Evolutionary conservation across 2,797 vertebrate genomes (phyloP), one percentile per base, ranked within the genome.

Genomic region (Sitta carolinensis): DNA sequence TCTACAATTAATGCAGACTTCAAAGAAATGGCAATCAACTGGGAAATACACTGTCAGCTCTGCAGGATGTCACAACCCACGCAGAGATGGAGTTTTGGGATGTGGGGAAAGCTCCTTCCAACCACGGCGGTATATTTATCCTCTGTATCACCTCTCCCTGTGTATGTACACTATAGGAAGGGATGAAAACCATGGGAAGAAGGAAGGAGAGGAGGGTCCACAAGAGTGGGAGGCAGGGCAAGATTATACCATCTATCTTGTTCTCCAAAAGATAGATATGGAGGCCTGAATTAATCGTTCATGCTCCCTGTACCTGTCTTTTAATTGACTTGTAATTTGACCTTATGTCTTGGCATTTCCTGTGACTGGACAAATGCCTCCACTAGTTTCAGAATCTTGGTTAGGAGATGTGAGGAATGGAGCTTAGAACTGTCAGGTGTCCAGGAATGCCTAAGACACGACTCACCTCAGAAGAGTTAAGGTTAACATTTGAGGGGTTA

Each of bases 1-100:
- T 78, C 38, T 68, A 40, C 54, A 83, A 43, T 64, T 95, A 94
- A 85, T 4, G 3, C 32, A 89, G 51, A 62, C 82, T 91, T 94
- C 91, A 83, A 84, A 92, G 67, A 79, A 91, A 74, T 17, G 36
- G 47, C 52, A 83, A 68, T 88, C 76, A 45, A 4, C 61, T 68
- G 43, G 54, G 54, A 94, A 92, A 47, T 45, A 74, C 38, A 16
- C 29, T 67, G 69, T 50, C 25, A 7, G 43, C 42, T 85, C 43
- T 78, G 57, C 47, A 32, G 9, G 42, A 70, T 4, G 5, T 48
- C 51, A 69, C 47, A 90, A 22, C 36, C 61, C 64, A 87, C 63
- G 5, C 55, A 85, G 30, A 89, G 16, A 52, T 5, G 14, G 13
- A 22, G 19, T 25, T 70, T 75, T 20, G 16, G 36, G 27, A 51